Percentiles rank a stretch among this genome's conserved stretches.
These are phyloP conservation scores for Chlorodrepanis virens DNA, from an alignment of 2,113 vertebrate genomes.

Conservation along the genomic window DNA sequence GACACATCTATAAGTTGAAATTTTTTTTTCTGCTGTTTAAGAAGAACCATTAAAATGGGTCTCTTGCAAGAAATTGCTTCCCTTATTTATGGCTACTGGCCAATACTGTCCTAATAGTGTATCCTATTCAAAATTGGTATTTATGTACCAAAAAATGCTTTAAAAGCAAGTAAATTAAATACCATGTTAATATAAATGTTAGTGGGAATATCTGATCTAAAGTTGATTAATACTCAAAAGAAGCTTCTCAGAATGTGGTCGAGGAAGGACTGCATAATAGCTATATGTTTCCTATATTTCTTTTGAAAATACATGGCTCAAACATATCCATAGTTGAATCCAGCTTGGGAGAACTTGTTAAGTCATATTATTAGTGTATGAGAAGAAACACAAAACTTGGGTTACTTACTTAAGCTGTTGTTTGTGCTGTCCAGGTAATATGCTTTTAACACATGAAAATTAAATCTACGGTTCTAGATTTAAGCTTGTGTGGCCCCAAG, in stretches of 20 bases:
- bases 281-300: fast-evolving
- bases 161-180: not conserved
- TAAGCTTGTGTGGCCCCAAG: not conserved
- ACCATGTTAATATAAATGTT: not conserved
- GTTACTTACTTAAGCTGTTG: not conserved
- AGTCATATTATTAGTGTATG: not conserved
- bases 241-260: not conserved
- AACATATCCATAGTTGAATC: not conserved
- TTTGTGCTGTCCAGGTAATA: not conserved
- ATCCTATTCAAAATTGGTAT: not conserved
- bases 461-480: not conserved
- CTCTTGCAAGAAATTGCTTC: not conserved
- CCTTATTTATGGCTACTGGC: not conserved
- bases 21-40: not conserved
- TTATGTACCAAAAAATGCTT: not conserved
- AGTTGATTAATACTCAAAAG: not conserved
- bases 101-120: not conserved
- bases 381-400: not conserved
- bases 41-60: not conserved
- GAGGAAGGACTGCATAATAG: not conserved
- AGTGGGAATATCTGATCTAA: not conserved
- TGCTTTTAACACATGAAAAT: not conserved
- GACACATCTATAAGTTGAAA: not conserved
- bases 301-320: not conserved
- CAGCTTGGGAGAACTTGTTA: not conserved